Evolutionary conservation across 2,113 vertebrate species (phyloP), one percentile per base, ranked within the genome.

Genomic region (Fulica atra): DNA sequence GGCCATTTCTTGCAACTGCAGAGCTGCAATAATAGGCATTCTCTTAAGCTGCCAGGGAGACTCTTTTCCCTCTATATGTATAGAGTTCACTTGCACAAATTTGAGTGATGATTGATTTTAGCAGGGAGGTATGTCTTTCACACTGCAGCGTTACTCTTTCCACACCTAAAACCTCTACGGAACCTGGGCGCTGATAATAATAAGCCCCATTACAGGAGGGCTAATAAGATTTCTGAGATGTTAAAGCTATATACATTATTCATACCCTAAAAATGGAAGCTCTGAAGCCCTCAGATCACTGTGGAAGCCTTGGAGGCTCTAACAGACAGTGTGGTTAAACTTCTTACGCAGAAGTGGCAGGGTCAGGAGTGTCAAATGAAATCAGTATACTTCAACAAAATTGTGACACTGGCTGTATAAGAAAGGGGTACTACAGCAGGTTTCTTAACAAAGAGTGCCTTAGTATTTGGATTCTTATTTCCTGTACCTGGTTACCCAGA

Each of bases 201-300:
- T 36, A 64, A 85, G 26, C 2, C 44, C 44, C 36, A 28, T 92
- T 87, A 77, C 25, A 88, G 16, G 40, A 69, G 24, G 8, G 5
- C 26, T 88, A 83, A 36, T 80, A 82, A 77, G 40, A 80, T 77
- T 90, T 72, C 61, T 44, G 82, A 82, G 29, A 61, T 73, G 50
- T 93, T 90, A 65, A 94, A 31, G 23, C 23, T 51, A 11, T 16
- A 21, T 91, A 38, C 26, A 72, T 94, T 89, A 94, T 93, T 94
- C 69, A 85, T 79, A 29, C 17, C 11, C 9, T 64, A 21, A 50
- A 68, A 94, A 82, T 21, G 19, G 53, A 91, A 72, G 26, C 2
- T 1, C 18, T 59, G 53, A 81, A 71, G 61, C 13, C 61, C 57
- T 91, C 60, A 78, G 31, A 44, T 86, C 50, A 36, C 24, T 78